Conservation (phyloP, 2,797 vertebrate genomes). For the Danio choprae region DNA sequence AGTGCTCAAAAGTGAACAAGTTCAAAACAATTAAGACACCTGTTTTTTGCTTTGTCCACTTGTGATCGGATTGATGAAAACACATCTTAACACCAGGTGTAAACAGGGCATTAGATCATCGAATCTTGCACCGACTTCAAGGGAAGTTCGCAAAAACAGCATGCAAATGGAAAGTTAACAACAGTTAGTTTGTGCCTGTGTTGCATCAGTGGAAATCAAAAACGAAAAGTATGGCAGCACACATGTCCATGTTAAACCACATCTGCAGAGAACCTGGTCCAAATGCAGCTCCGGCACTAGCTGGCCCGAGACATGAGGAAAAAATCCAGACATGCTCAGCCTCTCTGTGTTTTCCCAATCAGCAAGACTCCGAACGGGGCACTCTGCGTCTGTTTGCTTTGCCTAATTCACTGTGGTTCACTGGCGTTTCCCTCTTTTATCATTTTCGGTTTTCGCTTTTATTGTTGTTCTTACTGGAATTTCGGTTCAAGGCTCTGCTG, state of each 20-base stretch:
- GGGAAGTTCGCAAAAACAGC: not conserved
- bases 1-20: too few species aligned
- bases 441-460: constrained; percentile 52
- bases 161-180: constrained; percentile 10
- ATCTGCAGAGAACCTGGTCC: constrained; percentile 41
- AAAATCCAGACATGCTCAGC: constrained; percentile 32
- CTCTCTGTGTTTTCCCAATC: constrained; percentile 51
- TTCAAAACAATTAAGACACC: too few species aligned
- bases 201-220: constrained; percentile 11
- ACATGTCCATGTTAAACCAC: constrained; percentile 44
- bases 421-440: constrained; percentile 51
- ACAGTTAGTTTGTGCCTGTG: constrained; percentile 25
- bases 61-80: not conserved
- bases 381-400: constrained; percentile 52
- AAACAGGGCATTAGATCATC: too few species aligned
- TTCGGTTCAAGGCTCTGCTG: constrained; percentile 38
- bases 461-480: constrained; percentile 62
- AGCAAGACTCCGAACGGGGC: constrained; percentile 48
- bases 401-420: constrained; percentile 48
- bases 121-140: not conserved
- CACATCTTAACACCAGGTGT: too few species aligned
- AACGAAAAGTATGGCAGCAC: constrained; percentile 24
- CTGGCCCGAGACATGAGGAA: constrained; percentile 34
- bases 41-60: too few species aligned
- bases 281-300: constrained; percentile 35